Evolutionary conservation across 2,888 invertebrate species (phyloP).

Genomic region (Herminia tarsipennalis): DNA sequence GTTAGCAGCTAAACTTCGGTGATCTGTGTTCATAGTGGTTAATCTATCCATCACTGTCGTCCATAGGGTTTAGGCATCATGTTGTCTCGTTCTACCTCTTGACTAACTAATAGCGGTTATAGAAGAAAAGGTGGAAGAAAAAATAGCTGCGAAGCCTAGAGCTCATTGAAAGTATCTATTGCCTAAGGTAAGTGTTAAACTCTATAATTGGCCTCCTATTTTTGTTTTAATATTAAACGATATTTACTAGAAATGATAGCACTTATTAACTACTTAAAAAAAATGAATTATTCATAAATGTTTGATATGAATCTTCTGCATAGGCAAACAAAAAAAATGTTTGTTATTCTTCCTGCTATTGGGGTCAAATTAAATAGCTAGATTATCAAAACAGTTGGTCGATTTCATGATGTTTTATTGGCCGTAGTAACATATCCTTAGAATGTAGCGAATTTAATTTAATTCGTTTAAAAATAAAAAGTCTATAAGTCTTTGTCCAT

Average conservation of each 20-base stretch:
- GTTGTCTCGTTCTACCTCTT: slow-evolving; percentile 17
- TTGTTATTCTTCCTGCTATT: background rate
- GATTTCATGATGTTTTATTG: slow-evolving; percentile 12
- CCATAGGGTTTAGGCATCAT: background rate
- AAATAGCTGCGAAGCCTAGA: slow-evolving; percentile 1
- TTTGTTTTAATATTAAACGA: background rate
- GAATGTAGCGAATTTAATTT: slow-evolving; percentile 40
- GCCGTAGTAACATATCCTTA: slow-evolving; percentile 21
- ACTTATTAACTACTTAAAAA: slow-evolving; percentile 3
- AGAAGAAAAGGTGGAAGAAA: background rate
- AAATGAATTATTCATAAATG: slow-evolving; percentile 3
- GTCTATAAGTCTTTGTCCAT: slow-evolving; percentile 48
- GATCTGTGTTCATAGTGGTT: background rate
- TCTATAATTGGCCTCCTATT: slow-evolving; percentile 4
- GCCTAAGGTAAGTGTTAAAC: slow-evolving; percentile 1
- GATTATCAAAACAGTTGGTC: background rate
- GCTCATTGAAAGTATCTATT: slow-evolving; percentile 6
- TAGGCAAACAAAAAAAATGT: background rate
- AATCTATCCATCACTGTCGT: slow-evolving; percentile 11
- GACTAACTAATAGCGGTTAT: background rate
- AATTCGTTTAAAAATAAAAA: slow-evolving; percentile 44
- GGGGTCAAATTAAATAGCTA: background rate
- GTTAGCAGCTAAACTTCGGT: background rate
- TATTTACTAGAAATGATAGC: slow-evolving; percentile 6
- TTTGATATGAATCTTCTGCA: background rate